A percentile compares a stretch with the other conserved stretches of the same genome.
Conservation (phyloP, 2,888 invertebrate species). For the Noctua janthe region DNA sequence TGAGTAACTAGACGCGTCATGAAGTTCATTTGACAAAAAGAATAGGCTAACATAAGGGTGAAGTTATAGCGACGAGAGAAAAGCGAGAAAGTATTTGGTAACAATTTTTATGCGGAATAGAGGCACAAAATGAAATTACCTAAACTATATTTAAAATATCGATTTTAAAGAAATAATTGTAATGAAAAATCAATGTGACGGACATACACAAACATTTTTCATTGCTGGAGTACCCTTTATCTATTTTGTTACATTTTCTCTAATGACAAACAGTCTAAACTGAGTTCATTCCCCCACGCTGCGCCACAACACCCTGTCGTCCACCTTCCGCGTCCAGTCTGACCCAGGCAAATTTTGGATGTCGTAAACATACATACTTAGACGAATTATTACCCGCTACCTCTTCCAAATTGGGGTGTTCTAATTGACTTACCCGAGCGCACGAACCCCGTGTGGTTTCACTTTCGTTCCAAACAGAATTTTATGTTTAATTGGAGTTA, state of each 20-base stretch:
- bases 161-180: too few relatives aligned
- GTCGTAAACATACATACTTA: not conserved
- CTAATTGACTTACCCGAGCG: constrained; percentile 62
- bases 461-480: constrained; percentile 57
- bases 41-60: constrained; percentile 36
- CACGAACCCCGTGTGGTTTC: constrained; percentile 41
- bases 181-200: not conserved
- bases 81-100: not conserved
- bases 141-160: not conserved
- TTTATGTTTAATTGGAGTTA: constrained; percentile 55
- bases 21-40: constrained; percentile 49
- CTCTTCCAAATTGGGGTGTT: constrained; percentile 47
- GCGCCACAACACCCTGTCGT: not conserved
- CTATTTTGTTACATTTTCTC: not conserved
- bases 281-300: not conserved
- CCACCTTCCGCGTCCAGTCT: not conserved
- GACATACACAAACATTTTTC: not conserved
- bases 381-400: not conserved
- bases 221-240: not conserved
- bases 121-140: not conserved
- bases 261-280: too few relatives aligned
- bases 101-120: not conserved
- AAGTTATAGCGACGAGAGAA: not conserved
- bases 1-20: constrained; percentile 42
- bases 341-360: not conserved